Conservation (phyloP, 2,113 vertebrate species). For the Enhydra lutris region DNA sequence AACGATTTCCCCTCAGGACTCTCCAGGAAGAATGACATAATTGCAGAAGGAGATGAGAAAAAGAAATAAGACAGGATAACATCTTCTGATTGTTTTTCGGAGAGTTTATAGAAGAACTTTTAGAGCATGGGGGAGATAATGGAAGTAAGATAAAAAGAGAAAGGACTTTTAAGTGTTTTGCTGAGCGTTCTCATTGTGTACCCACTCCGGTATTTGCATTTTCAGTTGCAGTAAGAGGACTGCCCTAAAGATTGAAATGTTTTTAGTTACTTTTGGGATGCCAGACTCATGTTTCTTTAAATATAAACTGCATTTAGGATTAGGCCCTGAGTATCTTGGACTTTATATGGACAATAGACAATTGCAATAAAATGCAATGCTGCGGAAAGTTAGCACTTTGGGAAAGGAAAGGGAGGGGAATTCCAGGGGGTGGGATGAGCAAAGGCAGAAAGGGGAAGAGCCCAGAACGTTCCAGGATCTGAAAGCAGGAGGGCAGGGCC, state of each 20-base stretch:
- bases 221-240: background rate
- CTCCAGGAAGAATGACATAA: background rate
- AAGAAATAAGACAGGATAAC: background rate
- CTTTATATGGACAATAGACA: background rate
- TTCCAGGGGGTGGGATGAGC: background rate
- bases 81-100: background rate
- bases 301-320: background rate
- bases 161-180: background rate
- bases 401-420: background rate
- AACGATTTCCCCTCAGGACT: background rate
- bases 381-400: background rate
- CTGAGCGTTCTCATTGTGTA: background rate
- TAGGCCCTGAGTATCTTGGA: background rate
- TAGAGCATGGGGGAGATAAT: background rate
- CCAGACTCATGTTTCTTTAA: background rate
- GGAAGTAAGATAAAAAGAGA: background rate
- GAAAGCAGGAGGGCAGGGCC: background rate
- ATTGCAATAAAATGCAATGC: background rate
- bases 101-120: background rate
- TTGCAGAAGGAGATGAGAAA: background rate
- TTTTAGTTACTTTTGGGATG: background rate
- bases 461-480: background rate
- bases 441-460: background rate
- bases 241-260: background rate
- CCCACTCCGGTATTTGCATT: background rate